phyloP scores from a whole-genome alignment of 2,113 vertebrate genomes.

The Andinoacara biseriatus region DNA sequence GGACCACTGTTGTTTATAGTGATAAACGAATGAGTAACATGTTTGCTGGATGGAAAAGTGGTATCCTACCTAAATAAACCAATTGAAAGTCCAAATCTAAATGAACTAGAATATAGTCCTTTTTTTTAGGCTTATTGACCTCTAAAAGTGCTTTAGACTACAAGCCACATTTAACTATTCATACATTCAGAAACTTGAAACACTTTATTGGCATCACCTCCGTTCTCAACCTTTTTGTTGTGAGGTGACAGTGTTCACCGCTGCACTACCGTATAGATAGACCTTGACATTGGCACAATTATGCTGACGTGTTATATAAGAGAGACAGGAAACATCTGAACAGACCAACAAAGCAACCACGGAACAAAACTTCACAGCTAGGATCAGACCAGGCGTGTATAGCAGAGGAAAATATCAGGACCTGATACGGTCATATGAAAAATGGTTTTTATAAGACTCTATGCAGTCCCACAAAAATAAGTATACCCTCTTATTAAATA shows the following conservation, averaged over 20 bases:
- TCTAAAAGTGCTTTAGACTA: neutral
- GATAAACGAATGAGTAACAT: neutral
- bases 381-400: no score
- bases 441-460: no score
- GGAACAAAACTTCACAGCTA: no score
- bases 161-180: neutral
- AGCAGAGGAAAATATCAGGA: no score
- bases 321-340: no score
- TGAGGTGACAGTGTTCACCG: rapidly evolving
- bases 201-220: neutral
- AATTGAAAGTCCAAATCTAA: neutral
- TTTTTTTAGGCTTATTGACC: neutral
- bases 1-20: neutral
- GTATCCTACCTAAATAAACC: neutral
- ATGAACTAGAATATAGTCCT: rapidly evolving
- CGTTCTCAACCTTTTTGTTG: neutral
- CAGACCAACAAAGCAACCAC: no score
- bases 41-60: neutral
- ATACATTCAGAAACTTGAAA: neutral
- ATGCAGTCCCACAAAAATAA: no score
- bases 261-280: neutral
- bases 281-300: neutral
- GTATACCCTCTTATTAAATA: no score
- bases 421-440: no score
- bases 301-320: no score